Base-by-base conservation (phyloP, 1,140 invertebrate genomes). In the Heliconius eleuchia region DNA sequence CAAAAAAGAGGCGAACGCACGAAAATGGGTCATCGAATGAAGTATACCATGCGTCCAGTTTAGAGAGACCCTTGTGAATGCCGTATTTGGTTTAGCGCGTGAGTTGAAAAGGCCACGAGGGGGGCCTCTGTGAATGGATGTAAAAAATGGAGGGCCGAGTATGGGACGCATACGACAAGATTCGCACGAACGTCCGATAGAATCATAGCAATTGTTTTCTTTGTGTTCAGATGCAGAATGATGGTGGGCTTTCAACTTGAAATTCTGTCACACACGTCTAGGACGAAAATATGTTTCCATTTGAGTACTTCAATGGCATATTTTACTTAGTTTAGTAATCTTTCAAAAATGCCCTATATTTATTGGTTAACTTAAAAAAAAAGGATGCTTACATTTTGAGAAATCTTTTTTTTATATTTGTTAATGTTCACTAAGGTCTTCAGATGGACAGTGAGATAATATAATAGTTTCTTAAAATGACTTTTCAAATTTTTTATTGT, bases 11-110 rank as follows among this genome's bases (percentile, higher is more conserved):
- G 83, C 79, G 84, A 86, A 86, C 87, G 84, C 83, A 89, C 84
- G 84, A 89, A 91, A 91, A 89, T 90, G 86, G 88, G 89, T 90
- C 89, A 91, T 90, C 88, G 88, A 89, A 87, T 87, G 85, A 84
- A 88, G 83, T 86, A 86, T 85, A 84, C 82, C 83, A 85, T 80
- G 79, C 80, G 86, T 82, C 88, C 88, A 89, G 80, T 77, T 71
- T 77, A 87, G 76, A 57, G 39, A 81, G 87, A 86, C 73, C 83
- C 77, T 75, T 55, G 82, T 77, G 78, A 80, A 79, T 81, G 74
- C 71, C 50, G 73, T 78, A 55, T 83, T 82, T 80, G 75, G 79
- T 82, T 79, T 75, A 66, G 75, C 76, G 73, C 60, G 42, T 19
- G 73, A 74, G 73, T 82, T 78, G 76, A 66, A 77, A 83, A 78